Evolutionary conservation across 2,113 vertebrate genomes (phyloP), one percentile per base, ranked within the genome.

Genomic region (Scophthalmus maximus): DNA sequence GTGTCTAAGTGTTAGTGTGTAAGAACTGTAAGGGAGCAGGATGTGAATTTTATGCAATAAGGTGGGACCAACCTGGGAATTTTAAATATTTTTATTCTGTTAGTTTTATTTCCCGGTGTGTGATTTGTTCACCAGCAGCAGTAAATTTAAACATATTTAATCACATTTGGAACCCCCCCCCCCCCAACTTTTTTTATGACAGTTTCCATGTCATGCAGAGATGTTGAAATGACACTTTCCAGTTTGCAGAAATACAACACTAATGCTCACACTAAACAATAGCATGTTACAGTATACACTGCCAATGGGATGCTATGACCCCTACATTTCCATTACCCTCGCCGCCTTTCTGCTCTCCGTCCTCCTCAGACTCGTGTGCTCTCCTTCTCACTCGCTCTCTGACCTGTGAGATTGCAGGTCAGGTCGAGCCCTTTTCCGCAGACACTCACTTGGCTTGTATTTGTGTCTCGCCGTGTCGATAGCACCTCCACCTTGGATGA

Each of bases 321-420:
- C 61, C 29, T 62, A 80, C 64, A 70, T 86, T 91, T 89, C 79
- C 66, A 89, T 88, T 89, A 85, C 59, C 68, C 49, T 62, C 0
- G 0, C 63, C 60, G 51, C 44, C 79, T 68, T 49, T 58, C 11
- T 4, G 5, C 34, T 53, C 56, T 30, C 26, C 11, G 8, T 77
- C 50, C 55, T 46, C 68, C 51, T 78, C 68, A 17, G 38, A 17
- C 42, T 73, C 38, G 46, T 22, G 5, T 26, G 68, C 63, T 62
- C 55, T 56, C 49, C 53, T 64, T 52, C 56, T 58, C 15, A 22
- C 60, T 75, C 62, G 23, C 72, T 81, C 34, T 66, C 53, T 82
- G 84, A 89, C 88, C 91, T 84, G 29, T 56, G 51, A 86, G 76
- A 90, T 88, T 84, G 72, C 67, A 73, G 87, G 91, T 90, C 84